These are phyloP conservation scores for Papilio elwesi DNA, from an alignment of 2,888 invertebrate species.

Conservation along the genomic window DNA sequence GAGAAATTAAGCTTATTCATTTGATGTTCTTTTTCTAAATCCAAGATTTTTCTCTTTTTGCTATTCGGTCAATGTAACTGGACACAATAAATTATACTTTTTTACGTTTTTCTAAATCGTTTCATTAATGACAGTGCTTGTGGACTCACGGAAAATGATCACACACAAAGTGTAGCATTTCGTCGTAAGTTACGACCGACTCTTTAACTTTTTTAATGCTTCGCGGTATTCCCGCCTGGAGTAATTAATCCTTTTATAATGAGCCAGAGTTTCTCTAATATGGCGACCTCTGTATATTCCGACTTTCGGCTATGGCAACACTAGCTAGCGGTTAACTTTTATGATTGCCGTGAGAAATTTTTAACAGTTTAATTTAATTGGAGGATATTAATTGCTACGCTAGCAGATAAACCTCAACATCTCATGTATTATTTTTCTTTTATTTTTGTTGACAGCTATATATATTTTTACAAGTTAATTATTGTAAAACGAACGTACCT, in stretches of 20 bases:
- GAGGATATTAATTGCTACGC: conserved; percentile 40
- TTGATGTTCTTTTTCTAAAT: conserved; percentile 69
- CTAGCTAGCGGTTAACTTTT: conserved; percentile 59
- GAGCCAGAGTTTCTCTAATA: conserved; percentile 58
- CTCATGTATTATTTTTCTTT: conserved; percentile 1
- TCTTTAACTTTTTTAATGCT: conserved; percentile 69
- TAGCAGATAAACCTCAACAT: conserved; percentile 22
- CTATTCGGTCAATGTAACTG: conserved; percentile 80
- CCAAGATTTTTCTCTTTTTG: conserved; percentile 53
- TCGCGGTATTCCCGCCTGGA: conserved; percentile 62
- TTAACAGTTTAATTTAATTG: conserved; percentile 58
- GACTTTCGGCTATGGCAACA: conserved; percentile 58
- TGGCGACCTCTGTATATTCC: conserved; percentile 61
- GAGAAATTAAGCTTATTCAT: conserved; percentile 75
- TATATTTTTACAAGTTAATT: no score
- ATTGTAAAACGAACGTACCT: neutral
- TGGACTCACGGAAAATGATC: conserved; percentile 62
- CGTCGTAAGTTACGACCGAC: conserved; percentile 61
- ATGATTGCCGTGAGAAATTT: conserved; percentile 73
- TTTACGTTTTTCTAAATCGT: neutral
- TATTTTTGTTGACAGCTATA: conserved; percentile 2
- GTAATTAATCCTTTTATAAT: conserved; percentile 75
- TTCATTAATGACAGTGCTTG: conserved; percentile 50
- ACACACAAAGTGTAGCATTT: conserved; percentile 63
- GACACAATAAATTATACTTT: conserved; percentile 72